Conservation (phyloP, 1,140 invertebrate genomes). For the Kradibia gibbosae region DNA sequence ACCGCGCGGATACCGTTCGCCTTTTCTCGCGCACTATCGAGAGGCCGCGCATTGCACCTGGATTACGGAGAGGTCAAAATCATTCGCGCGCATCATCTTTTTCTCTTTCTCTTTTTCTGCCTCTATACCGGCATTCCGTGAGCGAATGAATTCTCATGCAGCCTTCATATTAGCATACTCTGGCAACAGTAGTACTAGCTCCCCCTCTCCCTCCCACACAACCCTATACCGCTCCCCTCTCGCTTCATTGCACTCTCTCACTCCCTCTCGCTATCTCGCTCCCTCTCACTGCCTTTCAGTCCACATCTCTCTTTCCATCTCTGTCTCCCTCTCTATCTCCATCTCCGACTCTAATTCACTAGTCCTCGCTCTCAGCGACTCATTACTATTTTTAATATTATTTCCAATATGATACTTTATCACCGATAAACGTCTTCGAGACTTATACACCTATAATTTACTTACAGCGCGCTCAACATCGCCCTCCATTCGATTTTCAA, state of each 20-base stretch:
- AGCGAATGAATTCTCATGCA: constrained; percentile 10
- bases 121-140: constrained; percentile 8
- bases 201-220: neutral
- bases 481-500: constrained; percentile 7
- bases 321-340: neutral
- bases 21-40: constrained; percentile 6
- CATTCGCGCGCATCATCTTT: neutral
- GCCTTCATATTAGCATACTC: constrained; percentile 3
- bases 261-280: neutral
- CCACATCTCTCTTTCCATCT: too few relatives aligned
- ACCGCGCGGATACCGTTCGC: neutral
- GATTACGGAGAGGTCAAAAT: constrained; percentile 45
- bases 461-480: neutral
- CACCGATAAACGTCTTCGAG: neutral
- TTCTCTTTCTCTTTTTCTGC: neutral
- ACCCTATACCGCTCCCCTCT: too few relatives aligned
- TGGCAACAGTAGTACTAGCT: constrained; percentile 27
- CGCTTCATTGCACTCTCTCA: too few relatives aligned
- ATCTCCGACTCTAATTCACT: neutral
- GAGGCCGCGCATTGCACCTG: constrained; percentile 17
- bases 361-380: neutral
- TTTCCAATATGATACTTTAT: neutral
- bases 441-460: neutral
- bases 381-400: neutral
- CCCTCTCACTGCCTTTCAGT: too few relatives aligned